Base-by-base conservation (phyloP, 2,113 vertebrate genomes). In the Coreoperca whiteheadi region DNA sequence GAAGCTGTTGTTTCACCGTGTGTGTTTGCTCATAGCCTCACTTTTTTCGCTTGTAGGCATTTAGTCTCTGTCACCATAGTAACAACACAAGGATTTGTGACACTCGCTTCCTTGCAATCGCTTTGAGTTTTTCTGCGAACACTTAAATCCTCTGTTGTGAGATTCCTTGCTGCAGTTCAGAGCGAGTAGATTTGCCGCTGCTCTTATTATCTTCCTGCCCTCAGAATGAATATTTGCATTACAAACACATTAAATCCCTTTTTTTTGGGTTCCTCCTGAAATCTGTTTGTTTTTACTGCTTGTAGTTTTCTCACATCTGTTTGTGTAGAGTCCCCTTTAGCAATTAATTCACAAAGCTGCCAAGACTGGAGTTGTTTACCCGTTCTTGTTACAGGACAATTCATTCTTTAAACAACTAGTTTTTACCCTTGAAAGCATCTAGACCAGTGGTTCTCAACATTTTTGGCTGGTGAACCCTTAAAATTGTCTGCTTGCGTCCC, bases 51-150 rank as follows among this genome's bases (percentile, higher is more conserved):
- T 87, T 37, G 2, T 23, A 82, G 74, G 79, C 86, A 81, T 66
- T 89, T 85, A 78, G 75, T 84, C 70, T 72, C 75, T 63, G 74
- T 92, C 91, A 81, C 92, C 88, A 87, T 87, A 81, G 94, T 77
- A 93, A 94, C 92, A 50, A 48, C 85, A 87, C 86, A 82, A 90
- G 85, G 43, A 90, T 68, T 88, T 74, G 74, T 86, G 80, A 82
- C 85, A 82, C 79, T 74, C 56, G 82, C 85, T 80, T 79, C 72
- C 41, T 73, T 7, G 16, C 77, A 74, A 76, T 77, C 7, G 56
- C 82, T 86, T 83, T 75, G 74, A 81, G 75, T 75, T 76, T 66
- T 69, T 74, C 76, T 73, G 48, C 54, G 1, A 80, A 72, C 43
- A 60, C 77, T 79, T 76, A 67, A 82, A 77, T 77, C 77, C 78